A percentile compares a stretch with the other conserved stretches of the same genome.
phyloP scores from a whole-genome alignment of 2,797 vertebrate species.

The Scomberomorus guttatus region DNA sequence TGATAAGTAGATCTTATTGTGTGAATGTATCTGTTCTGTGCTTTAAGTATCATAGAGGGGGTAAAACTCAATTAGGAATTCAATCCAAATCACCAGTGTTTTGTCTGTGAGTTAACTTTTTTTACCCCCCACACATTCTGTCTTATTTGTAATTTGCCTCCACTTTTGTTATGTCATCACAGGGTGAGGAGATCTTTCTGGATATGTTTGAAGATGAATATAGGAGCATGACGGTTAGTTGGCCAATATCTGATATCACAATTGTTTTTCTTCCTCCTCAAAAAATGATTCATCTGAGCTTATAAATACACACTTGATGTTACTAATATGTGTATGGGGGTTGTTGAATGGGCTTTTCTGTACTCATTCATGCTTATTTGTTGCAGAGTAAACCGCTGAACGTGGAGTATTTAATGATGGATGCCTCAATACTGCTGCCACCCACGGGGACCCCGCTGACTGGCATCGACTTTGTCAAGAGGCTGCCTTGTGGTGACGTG shows the following conservation, averaged over 20 bases:
- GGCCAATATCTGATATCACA: neutral
- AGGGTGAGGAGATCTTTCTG: slow-evolving; percentile 99
- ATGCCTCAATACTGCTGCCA: slow-evolving; percentile 96
- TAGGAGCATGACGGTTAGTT: slow-evolving; percentile 95
- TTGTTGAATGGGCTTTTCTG: neutral
- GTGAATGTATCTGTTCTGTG: neutral
- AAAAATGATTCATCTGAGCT: neutral
- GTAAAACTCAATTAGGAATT: neutral
- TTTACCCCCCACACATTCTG: neutral
- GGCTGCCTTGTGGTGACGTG: slow-evolving; percentile 95
- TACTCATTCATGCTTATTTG: slow-evolving; percentile 18
- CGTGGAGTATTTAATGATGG: slow-evolving; percentile 99
- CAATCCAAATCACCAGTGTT: neutral
- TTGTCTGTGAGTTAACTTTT: neutral
- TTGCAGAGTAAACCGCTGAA: slow-evolving; percentile 96
- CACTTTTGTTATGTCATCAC: slow-evolving; percentile 28
- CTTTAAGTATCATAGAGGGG: neutral
- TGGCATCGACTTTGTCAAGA: slow-evolving; percentile 98
- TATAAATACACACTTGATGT: neutral
- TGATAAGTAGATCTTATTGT: neutral
- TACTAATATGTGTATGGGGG: neutral
- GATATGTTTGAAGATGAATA: slow-evolving; percentile 99
- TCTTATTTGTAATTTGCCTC: neutral
- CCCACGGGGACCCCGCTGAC: slow-evolving; percentile 97
- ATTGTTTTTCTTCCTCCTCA: neutral